Percentiles rank a stretch among this genome's conserved stretches.
Conservation (phyloP, 2,888 invertebrate species). For the Parnassius orleans region DNA sequence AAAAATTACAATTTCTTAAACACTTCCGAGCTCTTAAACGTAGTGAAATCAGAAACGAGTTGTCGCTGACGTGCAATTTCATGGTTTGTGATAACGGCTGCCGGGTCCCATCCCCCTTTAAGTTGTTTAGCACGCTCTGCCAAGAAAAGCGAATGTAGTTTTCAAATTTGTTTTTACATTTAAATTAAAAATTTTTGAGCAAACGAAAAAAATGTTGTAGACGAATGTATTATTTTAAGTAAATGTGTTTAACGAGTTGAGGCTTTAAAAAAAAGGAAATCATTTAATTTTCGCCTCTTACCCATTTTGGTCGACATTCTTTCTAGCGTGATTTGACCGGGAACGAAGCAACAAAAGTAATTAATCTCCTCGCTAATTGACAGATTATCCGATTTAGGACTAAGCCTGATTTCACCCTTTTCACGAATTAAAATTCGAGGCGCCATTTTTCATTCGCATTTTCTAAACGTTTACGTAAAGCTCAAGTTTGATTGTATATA, state of each 20-base stretch:
- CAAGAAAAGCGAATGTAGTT: slow-evolving; percentile 12
- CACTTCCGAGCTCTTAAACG: slow-evolving; percentile 7
- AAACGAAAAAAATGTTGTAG: neutral
- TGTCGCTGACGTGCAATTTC: slow-evolving; percentile 28
- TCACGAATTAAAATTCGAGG: slow-evolving; percentile 26
- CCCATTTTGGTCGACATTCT: slow-evolving; percentile 6
- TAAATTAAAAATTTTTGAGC: neutral
- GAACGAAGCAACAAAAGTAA: slow-evolving; percentile 34
- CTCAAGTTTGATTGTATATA: slow-evolving; percentile 11
- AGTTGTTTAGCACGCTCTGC: slow-evolving; percentile 1
- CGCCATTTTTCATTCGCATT: slow-evolving; percentile 21
- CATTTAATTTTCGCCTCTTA: neutral
- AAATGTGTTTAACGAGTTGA: no score
- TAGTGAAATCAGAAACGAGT: slow-evolving; percentile 18
- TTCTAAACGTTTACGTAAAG: slow-evolving; percentile 14
- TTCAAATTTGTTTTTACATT: slow-evolving; percentile 4
- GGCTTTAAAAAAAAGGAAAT: neutral
- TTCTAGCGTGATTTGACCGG: slow-evolving; percentile 14
- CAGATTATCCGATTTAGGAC: slow-evolving; percentile 39
- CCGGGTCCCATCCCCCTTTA: neutral
- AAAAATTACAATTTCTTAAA: slow-evolving; percentile 8
- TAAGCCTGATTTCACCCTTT: slow-evolving; percentile 34
- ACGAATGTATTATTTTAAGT: no score
- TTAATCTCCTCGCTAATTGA: slow-evolving; percentile 42
- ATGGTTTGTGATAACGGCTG: slow-evolving; percentile 20